Conservation (phyloP, 23 tunicate genomes). For the Trididemnum miniatum region DNA sequence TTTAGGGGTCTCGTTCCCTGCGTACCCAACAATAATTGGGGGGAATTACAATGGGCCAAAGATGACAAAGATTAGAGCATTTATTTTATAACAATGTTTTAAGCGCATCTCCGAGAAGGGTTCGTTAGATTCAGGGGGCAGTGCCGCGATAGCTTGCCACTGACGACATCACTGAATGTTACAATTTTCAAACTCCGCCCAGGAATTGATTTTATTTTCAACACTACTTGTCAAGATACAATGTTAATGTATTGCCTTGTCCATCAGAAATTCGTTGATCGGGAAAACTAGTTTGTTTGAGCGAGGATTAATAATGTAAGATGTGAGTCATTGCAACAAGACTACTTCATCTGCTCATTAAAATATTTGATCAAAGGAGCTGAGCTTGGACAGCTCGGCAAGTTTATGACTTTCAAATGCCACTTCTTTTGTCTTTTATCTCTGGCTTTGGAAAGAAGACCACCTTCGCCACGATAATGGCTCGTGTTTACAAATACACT, state of each 20-base stretch:
- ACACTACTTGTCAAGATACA: no score
- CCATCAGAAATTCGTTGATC: neutral
- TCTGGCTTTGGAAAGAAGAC: neutral
- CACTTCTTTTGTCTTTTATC: neutral
- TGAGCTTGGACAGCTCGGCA: neutral
- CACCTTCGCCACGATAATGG: neutral
- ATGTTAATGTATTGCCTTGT: neutral
- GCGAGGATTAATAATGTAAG: neutral
- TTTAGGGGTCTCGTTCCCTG: no score
- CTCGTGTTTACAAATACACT: neutral
- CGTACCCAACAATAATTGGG: no score
- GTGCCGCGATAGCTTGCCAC: no score
- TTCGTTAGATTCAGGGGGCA: no score
- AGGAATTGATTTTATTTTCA: no score
- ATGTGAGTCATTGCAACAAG: constrained; percentile 6
- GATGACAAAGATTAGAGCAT: no score
- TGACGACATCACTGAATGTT: no score
- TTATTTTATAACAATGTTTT: no score
- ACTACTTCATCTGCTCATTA: neutral
- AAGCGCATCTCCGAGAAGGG: no score
- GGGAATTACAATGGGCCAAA: no score
- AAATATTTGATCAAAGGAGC: neutral
- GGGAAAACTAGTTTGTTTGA: neutral
- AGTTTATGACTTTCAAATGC: constrained; percentile 9
- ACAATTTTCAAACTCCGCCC: no score